Conservation (phyloP, 1,140 invertebrate species). For the Lepidotrigona ventralis region DNA sequence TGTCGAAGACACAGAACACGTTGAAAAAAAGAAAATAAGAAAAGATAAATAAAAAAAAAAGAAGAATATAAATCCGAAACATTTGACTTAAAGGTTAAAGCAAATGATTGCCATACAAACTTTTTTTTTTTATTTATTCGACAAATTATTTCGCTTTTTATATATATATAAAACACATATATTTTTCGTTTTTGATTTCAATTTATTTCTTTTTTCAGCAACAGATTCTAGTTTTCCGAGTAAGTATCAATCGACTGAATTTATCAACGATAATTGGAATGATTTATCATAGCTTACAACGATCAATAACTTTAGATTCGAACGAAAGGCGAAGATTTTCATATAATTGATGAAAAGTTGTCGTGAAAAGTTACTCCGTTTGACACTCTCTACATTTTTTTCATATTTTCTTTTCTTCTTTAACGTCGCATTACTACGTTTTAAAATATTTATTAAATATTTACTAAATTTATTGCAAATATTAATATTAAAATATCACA, state of each 20-base stretch:
- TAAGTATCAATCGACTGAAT: not conserved
- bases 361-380: slow-evolving; percentile 4
- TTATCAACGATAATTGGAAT: not conserved
- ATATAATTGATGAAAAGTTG: not conserved
- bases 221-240: not conserved
- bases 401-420: not conserved
- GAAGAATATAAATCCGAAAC: not conserved
- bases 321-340: not conserved
- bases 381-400: no score
- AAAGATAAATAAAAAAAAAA: not conserved
- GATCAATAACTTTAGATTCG: not conserved
- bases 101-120: not conserved
- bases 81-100: not conserved
- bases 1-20: not conserved
- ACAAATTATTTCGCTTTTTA: slow-evolving; percentile 7
- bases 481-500: not conserved
- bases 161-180: no score
- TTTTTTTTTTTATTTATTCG: slow-evolving; percentile 4
- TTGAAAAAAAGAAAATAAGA: not conserved
- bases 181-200: not conserved
- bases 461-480: no score
- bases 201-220: not conserved
- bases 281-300: not conserved
- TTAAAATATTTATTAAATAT: not conserved
- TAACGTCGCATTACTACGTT: no score